phyloP scores from a whole-genome alignment of 1,140 invertebrate species.

The Saxidomus purpurata region DNA sequence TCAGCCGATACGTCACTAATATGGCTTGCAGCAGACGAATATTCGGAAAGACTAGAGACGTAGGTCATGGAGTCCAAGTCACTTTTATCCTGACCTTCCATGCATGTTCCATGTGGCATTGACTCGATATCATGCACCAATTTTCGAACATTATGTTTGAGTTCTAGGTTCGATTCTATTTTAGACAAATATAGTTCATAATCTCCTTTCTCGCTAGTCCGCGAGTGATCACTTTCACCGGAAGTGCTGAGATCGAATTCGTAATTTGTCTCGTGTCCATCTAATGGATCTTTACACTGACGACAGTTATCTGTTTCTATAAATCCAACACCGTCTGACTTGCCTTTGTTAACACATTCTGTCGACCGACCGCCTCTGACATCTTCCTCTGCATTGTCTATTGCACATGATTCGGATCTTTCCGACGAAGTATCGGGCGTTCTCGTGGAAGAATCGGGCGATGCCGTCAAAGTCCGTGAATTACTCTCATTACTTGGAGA shows the following conservation, averaged over 20 bases:
- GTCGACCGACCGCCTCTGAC: neutral
- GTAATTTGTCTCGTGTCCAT: constrained; percentile 76
- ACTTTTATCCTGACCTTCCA: constrained; percentile 39
- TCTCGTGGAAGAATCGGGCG: constrained; percentile 51
- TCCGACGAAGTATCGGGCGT: constrained; percentile 55
- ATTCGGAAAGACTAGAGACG: constrained; percentile 72
- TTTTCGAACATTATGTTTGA: constrained; percentile 77
- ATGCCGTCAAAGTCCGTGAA: constrained; percentile 64
- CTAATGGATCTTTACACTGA: constrained; percentile 21
- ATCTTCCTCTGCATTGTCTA: constrained; percentile 24
- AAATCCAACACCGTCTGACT: neutral
- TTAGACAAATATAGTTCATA: constrained; percentile 79
- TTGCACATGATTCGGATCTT: constrained; percentile 64
- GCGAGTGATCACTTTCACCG: constrained; percentile 75
- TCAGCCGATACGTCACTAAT: constrained; percentile 69
- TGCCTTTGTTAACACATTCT: neutral
- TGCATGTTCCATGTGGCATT: constrained; percentile 5
- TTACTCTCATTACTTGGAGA: constrained; percentile 54
- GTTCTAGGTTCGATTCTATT: constrained; percentile 75
- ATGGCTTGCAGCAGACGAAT: constrained; percentile 65
- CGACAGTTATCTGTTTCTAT: neutral
- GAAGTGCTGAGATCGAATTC: constrained; percentile 81
- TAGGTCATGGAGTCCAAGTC: constrained; percentile 75
- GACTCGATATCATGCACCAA: constrained; percentile 67
- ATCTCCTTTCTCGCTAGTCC: constrained; percentile 67